Evolutionary conservation across 1,140 invertebrate species (phyloP).

Genomic region (Steinernema feltiae): DNA sequence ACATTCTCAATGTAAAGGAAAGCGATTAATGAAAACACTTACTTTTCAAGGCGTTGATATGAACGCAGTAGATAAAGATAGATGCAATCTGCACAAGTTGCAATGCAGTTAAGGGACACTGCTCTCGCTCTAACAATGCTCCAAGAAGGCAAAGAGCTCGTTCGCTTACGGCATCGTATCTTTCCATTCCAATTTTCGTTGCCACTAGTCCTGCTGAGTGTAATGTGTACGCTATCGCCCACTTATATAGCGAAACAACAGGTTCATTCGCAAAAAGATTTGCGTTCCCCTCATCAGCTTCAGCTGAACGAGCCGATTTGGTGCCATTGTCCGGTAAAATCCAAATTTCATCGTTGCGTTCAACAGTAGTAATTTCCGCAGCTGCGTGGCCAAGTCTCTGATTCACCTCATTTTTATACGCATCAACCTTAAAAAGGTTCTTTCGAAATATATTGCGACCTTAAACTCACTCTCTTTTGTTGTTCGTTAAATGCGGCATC

Average conservation of each 20-base stretch:
- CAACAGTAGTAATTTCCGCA: not conserved
- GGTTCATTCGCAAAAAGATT: not conserved
- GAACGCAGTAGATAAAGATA: constrained; percentile 4
- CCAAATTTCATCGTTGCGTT: constrained; percentile 3
- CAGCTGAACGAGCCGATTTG: not conserved
- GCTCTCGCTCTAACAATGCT: constrained; percentile 8
- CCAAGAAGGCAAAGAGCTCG: constrained; percentile 14
- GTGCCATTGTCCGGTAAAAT: not conserved
- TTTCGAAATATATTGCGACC: not conserved
- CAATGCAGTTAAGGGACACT: not conserved
- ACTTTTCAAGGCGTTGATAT: not conserved
- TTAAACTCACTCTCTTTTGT: not conserved
- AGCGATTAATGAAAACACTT: not conserved
- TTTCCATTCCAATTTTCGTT: constrained; percentile 41
- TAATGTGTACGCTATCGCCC: constrained; percentile 25
- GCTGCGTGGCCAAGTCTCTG: not conserved
- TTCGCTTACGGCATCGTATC: constrained; percentile 20
- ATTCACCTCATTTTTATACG: not conserved
- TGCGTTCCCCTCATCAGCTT: not conserved
- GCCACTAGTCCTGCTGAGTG: constrained; percentile 33
- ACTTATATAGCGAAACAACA: constrained; percentile 18
- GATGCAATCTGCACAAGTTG: constrained; percentile 5
- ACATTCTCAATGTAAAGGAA: not conserved
- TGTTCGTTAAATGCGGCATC: not conserved
- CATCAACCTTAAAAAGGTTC: not conserved